Base-by-base conservation (phyloP, 1,140 invertebrate species). In the Nasonia longicornis region DNA sequence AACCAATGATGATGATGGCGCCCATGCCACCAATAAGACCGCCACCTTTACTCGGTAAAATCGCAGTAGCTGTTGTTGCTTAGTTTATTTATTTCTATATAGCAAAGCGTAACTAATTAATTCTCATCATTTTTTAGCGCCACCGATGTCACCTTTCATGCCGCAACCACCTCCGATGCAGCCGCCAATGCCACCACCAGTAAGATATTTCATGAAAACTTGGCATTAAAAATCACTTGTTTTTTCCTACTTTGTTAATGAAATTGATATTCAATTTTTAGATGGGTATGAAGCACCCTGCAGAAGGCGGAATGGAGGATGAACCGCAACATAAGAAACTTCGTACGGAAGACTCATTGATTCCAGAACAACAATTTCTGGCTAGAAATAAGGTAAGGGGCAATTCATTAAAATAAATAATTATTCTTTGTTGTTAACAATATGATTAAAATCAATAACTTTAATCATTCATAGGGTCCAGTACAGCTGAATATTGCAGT, bases 281-380 rank as follows among this genome's bases (percentile, higher is more conserved):
- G 84, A 89, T 90, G 70, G 84, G 85, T 6, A 90, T 92, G 82
- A 93, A 93, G 83, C 91, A 93, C 84, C 88, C 91, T 6, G 83
- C 89, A 22, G 91, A 89, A 64, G 81, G 91, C 2, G 81, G 91
- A 1, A 63, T 75, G 45, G 95, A 96, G 42, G 97, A 98, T 77
- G 97, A 97, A 88, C 97, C 98, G 2, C 93, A 95, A 0, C 91
- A 94, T 22, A 99, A 99, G 90, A 96, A 97, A 88, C 88, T 95
- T 52, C 94, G 97, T 77, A 97, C 96, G 0, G 98, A 99, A 91
- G 98, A 99, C 86, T 94, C 95, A 42, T 92, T 99, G 0, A 94
- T 99, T 83, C 95, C 97, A 0, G 98, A 99, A 91, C 92, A 93
- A 82, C 92, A 95, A 29, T 98, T 97, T 92, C 88, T 98, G 26